Evolutionary conservation across 2,888 invertebrate genomes (phyloP).

Genomic region (Mythimna lalbum): DNA sequence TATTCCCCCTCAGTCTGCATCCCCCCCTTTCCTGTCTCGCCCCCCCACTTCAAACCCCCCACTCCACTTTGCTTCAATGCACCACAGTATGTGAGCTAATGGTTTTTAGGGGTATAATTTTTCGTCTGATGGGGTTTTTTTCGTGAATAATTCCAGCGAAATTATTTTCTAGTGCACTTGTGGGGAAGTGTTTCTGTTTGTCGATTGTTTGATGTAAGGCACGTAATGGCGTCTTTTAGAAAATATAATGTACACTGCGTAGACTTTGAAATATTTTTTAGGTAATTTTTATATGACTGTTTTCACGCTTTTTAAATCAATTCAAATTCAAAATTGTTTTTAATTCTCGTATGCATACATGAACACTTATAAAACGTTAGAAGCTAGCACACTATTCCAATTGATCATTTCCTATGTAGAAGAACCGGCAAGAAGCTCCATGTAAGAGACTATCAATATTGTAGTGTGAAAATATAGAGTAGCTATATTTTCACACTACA

Average conservation of each 20-base stretch:
- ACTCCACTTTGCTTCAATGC: slow-evolving; percentile 85
- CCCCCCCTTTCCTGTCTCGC: slow-evolving; percentile 74
- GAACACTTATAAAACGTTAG: too few relatives aligned
- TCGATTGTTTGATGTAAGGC: slow-evolving; percentile 69
- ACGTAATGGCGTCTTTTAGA: slow-evolving; percentile 48
- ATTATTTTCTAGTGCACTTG: slow-evolving; percentile 72
- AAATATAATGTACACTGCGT: background rate
- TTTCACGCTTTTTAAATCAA: background rate
- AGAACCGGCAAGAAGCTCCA: too few relatives aligned
- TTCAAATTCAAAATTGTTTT: too few relatives aligned
- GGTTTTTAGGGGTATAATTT: slow-evolving; percentile 87
- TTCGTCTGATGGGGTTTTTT: slow-evolving; percentile 83
- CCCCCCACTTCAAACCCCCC: slow-evolving; percentile 72
- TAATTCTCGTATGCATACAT: too few relatives aligned
- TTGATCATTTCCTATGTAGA: too few relatives aligned
- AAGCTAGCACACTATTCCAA: too few relatives aligned
- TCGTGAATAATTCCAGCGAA: slow-evolving; percentile 78
- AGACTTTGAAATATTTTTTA: background rate
- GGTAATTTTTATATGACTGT: background rate
- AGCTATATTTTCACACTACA: too few relatives aligned
- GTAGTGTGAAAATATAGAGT: too few relatives aligned
- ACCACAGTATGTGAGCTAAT: slow-evolving; percentile 85
- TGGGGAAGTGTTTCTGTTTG: slow-evolving; percentile 64
- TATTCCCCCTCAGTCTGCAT: slow-evolving; percentile 75
- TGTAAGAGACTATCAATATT: too few relatives aligned